Conservation (phyloP, 1,140 invertebrate species). For the Saccostrea glomerata region DNA sequence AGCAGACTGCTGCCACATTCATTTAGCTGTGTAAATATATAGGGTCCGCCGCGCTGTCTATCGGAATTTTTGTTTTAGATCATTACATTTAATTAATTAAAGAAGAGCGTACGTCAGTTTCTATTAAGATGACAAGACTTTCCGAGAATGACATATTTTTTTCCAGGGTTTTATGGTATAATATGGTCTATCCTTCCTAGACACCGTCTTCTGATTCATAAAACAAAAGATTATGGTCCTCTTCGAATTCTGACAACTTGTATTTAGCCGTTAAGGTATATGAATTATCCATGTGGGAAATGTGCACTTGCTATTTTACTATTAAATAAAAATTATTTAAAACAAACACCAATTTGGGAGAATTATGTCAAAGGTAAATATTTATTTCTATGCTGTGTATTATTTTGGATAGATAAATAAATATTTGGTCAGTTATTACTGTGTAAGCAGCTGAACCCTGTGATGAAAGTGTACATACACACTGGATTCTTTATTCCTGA, state of each 20-base stretch:
- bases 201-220: conserved; percentile 1
- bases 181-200: not conserved
- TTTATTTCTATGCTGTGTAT: not conserved
- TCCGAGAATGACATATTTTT: not conserved
- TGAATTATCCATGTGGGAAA: conserved; percentile 25
- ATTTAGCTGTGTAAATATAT: conserved; percentile 38
- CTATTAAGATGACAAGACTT: conserved; percentile 8
- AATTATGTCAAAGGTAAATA: not conserved
- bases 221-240: not conserved
- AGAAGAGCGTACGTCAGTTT: conserved; percentile 20
- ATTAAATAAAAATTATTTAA: not conserved
- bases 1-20: conserved; percentile 17
- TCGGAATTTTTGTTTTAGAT: conserved; percentile 29
- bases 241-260: not conserved
- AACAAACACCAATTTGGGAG: not conserved
- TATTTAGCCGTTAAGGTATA: not conserved
- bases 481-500: too few relatives aligned
- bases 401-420: not conserved
- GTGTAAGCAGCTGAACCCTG: not conserved
- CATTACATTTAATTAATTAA: conserved; percentile 31
- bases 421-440: conserved; percentile 1
- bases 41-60: conserved; percentile 20
- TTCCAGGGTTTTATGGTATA: not conserved
- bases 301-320: not conserved
- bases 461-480: too few relatives aligned